phyloP scores from a whole-genome alignment of 2,888 invertebrate genomes.

The Tipula helvola region DNA sequence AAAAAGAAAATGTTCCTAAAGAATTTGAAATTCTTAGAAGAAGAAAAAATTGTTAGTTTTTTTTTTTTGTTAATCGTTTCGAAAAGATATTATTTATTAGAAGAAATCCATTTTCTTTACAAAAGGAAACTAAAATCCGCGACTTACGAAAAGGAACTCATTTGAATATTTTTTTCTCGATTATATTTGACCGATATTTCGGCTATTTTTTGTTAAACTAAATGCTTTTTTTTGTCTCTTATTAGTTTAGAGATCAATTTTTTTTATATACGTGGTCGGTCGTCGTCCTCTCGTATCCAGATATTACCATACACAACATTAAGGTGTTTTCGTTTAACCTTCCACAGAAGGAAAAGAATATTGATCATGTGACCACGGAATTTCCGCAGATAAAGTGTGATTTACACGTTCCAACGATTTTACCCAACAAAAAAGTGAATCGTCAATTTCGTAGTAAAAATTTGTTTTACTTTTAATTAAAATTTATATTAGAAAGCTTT shows the following conservation, averaged over 20 bases:
- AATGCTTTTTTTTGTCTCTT: background rate
- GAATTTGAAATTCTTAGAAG: background rate
- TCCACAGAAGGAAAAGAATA: no score
- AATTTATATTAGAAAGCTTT: no score
- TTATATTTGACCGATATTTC: background rate
- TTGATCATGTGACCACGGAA: no score
- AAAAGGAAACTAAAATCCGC: background rate
- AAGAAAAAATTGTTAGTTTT: background rate
- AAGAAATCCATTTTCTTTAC: background rate
- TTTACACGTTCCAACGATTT: no score
- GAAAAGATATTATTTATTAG: background rate
- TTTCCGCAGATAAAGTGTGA: no score
- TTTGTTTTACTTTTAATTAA: no score
- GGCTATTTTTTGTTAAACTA: background rate
- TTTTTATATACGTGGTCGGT: background rate
- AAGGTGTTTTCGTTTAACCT: no score
- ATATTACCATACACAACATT: no score
- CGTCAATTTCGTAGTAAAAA: no score
- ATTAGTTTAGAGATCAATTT: background rate
- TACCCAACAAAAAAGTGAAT: no score
- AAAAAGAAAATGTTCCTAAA: background rate
- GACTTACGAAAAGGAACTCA: background rate
- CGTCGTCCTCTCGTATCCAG: no score
- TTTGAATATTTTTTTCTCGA: background rate
- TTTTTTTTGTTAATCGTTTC: background rate